phyloP scores from a whole-genome alignment of 2,113 vertebrate genomes.

The Aldabrachelys gigantea region DNA sequence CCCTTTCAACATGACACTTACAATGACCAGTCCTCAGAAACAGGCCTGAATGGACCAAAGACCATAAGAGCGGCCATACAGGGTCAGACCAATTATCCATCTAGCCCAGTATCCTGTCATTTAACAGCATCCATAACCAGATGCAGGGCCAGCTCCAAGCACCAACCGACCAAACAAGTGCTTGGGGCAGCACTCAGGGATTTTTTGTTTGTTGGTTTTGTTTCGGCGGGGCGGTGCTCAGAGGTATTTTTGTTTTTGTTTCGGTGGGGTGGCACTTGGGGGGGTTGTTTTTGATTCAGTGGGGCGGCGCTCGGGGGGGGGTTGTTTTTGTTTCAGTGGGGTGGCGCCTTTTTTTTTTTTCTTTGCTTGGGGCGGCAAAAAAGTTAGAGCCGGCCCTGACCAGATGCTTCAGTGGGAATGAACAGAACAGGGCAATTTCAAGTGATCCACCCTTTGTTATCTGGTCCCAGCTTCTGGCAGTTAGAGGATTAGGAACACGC shows the following conservation, averaged over 20 bases:
- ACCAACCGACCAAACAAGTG: too few relatives aligned
- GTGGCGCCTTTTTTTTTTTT: too few relatives aligned
- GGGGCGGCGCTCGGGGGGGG: too few relatives aligned
- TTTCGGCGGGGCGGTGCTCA: too few relatives aligned
- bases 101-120: not conserved
- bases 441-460: not conserved
- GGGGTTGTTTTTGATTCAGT: too few relatives aligned
- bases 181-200: too few relatives aligned
- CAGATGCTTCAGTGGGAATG: not conserved
- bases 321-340: too few relatives aligned
- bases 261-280: too few relatives aligned
- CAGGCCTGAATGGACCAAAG: not conserved
- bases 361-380: too few relatives aligned
- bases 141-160: not conserved
- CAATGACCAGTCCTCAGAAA: not conserved
- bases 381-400: not conserved
- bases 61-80: not conserved
- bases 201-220: too few relatives aligned
- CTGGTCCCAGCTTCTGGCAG: not conserved
- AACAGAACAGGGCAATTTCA: not conserved
- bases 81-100: not conserved
- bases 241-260: too few relatives aligned
- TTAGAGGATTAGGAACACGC: not conserved
- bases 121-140: not conserved
- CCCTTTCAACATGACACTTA: not conserved